These are phyloP conservation scores for Parambassis ranga DNA, from an alignment of 2,797 vertebrate species.

Conservation along the genomic window DNA sequence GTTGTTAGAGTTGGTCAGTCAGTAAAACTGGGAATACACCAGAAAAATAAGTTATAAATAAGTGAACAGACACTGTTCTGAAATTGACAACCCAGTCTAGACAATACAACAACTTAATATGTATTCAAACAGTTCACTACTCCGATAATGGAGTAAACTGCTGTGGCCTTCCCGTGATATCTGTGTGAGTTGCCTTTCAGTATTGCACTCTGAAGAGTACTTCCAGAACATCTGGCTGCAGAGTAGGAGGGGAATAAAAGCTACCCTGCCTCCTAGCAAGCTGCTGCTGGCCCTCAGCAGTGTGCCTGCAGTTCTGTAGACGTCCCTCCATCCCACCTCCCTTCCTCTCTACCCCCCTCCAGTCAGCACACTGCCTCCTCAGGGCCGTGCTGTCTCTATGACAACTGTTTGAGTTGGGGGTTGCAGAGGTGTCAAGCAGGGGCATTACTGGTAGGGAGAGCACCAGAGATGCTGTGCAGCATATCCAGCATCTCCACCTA, in stretches of 20 bases:
- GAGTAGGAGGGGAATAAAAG: constrained; percentile 30
- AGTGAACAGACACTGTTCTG: not conserved
- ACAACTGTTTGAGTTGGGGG: constrained; percentile 94
- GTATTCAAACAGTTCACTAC: constrained; percentile 7
- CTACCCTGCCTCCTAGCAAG: constrained; percentile 19
- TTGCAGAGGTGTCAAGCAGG: constrained; percentile 93
- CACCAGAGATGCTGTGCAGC: constrained; percentile 80
- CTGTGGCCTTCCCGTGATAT: constrained; percentile 49
- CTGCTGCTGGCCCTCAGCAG: constrained; percentile 46
- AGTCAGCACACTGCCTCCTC: constrained; percentile 78
- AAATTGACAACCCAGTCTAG: constrained; percentile 16
- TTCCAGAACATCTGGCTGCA: constrained; percentile 63
- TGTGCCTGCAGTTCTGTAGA: constrained; percentile 31
- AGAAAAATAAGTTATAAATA: too few relatives aligned
- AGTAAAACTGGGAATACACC: too few relatives aligned
- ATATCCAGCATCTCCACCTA: constrained; percentile 94
- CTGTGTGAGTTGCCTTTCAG: constrained; percentile 35
- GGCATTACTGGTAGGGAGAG: constrained; percentile 91
- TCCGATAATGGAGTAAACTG: constrained; percentile 28
- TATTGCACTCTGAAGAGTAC: constrained; percentile 39
- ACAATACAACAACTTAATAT: constrained; percentile 15
- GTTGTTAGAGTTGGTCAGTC: not conserved
- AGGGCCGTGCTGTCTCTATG: constrained; percentile 88
- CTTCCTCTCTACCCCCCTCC: constrained; percentile 32
- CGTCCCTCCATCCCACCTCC: constrained; percentile 54